Conservation (phyloP, 1,140 invertebrate species). For the Lepidurus arcticus region DNA sequence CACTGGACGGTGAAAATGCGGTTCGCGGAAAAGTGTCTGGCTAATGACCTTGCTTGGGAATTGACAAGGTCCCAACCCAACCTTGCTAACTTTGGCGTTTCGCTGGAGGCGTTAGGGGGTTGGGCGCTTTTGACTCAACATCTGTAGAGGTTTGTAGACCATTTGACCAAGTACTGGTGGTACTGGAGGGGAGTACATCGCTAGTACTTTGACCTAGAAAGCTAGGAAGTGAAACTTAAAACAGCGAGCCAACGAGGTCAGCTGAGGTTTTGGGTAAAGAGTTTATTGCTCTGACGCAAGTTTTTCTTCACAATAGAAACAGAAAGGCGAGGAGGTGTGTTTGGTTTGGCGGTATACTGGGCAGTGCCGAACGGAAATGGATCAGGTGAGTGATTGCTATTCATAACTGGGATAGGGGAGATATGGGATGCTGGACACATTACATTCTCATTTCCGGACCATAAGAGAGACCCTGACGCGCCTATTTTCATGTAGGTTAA, state of each 20-base stretch:
- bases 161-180: too few species aligned
- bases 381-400: constrained; percentile 18
- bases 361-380: neutral
- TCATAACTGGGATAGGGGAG: neutral
- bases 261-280: neutral
- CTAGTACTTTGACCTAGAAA: too few species aligned
- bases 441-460: constrained; percentile 4
- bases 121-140: too few species aligned
- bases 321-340: neutral
- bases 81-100: too few species aligned
- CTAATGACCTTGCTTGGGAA: too few species aligned
- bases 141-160: too few species aligned
- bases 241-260: neutral
- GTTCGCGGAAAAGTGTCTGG: too few species aligned
- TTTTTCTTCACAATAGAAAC: neutral
- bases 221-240: too few species aligned
- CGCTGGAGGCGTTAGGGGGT: too few species aligned
- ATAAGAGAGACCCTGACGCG: neutral
- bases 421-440: constrained; percentile 18
- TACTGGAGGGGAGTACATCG: too few species aligned
- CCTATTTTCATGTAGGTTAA: neutral
- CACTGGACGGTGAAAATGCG: too few species aligned
- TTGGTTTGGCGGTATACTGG: neutral
- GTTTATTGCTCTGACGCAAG: neutral
- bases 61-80: too few species aligned